Evolutionary conservation across 2,888 invertebrate genomes (phyloP), one percentile per base, ranked within the genome.

Genomic region (Oligia latruncula): DNA sequence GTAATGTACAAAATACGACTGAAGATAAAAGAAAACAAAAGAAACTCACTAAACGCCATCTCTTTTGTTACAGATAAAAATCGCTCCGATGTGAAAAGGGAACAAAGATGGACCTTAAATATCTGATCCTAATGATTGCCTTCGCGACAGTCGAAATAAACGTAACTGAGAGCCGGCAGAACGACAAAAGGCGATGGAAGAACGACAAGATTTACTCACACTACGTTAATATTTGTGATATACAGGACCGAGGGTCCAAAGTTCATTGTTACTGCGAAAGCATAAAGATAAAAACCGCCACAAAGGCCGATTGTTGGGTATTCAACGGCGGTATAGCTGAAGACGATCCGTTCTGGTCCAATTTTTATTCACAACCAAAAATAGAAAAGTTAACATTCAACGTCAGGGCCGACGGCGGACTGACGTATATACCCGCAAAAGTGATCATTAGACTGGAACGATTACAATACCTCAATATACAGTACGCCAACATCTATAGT

Each of bases 241-340:
- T 97, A 86, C 96, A 97, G 88, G 97, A 95, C 81, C 94, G 96
- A 82, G 96, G 96, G 9, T 96, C 97, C 1, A 97, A 97, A 89
- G 96, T 98, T 77, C 98, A 97, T 91, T 98, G 98, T 92, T 97
- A 97, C 90, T 98, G 98, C 92, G 97, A 97, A 89, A 97, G 95
- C 70, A 96, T 96, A 72, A 97, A 97, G 89, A 94, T 96, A 71
- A 95, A 96, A 91, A 95, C 95, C 3, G 98, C 98, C 2, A 98
- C 98, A 40, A 98, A 98, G 88, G 98, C 98, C 4, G 98, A 98
- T 91, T 99, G 98, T 92, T 98, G 98, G 97, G 97, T 98, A 11
- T 98, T 98, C 93, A 97, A 97, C 82, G 97, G 97, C 8, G 98
- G 98, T 13, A 97, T 97, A n/a, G 97, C 97, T 67, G 98, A 98